Base-by-base conservation (phyloP, 2,888 invertebrate genomes). In the Coleophora deauratella region DNA sequence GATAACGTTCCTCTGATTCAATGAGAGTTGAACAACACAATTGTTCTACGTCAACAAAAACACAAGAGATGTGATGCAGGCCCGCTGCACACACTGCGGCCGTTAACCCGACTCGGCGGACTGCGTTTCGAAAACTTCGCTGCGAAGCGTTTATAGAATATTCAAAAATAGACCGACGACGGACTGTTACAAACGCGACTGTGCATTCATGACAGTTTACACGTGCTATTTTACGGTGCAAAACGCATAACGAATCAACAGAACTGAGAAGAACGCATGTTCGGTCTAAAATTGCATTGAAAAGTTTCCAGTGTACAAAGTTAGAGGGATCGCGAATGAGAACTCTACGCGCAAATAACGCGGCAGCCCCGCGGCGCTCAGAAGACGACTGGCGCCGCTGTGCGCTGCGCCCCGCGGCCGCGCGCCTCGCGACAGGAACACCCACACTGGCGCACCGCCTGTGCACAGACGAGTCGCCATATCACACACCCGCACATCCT, bases 271-370 rank as follows among this genome's bases (percentile, higher is more conserved):
- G 54, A 62, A 58, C 59, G 57, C 62, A 57, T 58, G 65, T 59
- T 61, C 62, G 64, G 62, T 58, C 60, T 61, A 65, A 65, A 59
- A 70, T 66, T 68, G 70, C 67, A 72, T 69, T 72, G 65, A 82
- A 85, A 85, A 85, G 84, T 85, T 85, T 85, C 85, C 84, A 81
- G 76, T 77, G 68, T 66, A 79, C 75, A 82, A 85, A 85, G 78
- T 84, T 81, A 64, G 59, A 65, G 59, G 65, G 72, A 76, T 80
- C 82, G 82, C 71, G 79, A 75, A 59, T 57, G 55, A 64, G 70
- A 69, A 70, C 65, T 70, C 65, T 56, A 68, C 73, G 68, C 78
- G 72, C 47, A 64, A 55, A 57, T 56, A 63, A 58, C 80, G 72
- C 76, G 72, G 68, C 73, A 72, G 55, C 76, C 79, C 70, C 72